Percentiles rank a stretch among this genome's conserved stretches.
Evolutionary conservation across 2,888 invertebrate genomes (phyloP).

Genomic region (Loripinus fragilis): DNA sequence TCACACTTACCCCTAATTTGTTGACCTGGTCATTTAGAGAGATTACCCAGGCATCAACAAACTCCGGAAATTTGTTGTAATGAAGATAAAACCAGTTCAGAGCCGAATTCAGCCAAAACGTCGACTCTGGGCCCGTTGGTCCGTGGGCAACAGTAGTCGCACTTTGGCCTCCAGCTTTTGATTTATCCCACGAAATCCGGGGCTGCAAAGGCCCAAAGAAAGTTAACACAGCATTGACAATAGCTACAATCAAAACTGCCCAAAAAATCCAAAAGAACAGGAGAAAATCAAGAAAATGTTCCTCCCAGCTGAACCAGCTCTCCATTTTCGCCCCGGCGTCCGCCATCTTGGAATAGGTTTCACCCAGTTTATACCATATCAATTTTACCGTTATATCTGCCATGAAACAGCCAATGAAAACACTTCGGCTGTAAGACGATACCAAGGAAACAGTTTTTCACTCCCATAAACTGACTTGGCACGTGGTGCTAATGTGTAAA

Average conservation of each 20-base stretch:
- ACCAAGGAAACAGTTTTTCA: conserved; percentile 67
- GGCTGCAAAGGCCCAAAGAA: conserved; percentile 79
- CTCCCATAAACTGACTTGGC: conserved; percentile 76
- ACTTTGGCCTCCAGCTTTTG: conserved; percentile 59
- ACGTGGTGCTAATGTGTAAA: conserved; percentile 34
- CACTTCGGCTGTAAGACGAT: conserved; percentile 71
- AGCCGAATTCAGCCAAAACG: conserved; percentile 80
- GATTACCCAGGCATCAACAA: conserved; percentile 83
- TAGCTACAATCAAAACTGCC: conserved; percentile 75
- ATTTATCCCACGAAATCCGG: conserved; percentile 66
- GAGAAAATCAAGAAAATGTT: conserved; percentile 81
- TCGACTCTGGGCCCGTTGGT: conserved; percentile 71
- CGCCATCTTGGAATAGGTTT: conserved; percentile 81
- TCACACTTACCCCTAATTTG: conserved; percentile 82
- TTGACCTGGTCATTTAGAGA: conserved; percentile 83
- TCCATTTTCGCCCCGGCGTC: conserved; percentile 72
- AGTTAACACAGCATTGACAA: conserved; percentile 76
- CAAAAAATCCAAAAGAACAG: conserved; percentile 80
- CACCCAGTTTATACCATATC: conserved; percentile 82
- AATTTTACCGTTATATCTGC: conserved; percentile 82
- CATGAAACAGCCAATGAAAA: conserved; percentile 78
- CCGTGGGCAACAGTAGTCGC: conserved; percentile 43
- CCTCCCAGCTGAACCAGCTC: conserved; percentile 79
- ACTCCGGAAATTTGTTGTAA: conserved; percentile 77
- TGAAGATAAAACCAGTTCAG: conserved; percentile 81